Conservation (phyloP, 2,113 vertebrate species). For the Motacilla alba region DNA sequence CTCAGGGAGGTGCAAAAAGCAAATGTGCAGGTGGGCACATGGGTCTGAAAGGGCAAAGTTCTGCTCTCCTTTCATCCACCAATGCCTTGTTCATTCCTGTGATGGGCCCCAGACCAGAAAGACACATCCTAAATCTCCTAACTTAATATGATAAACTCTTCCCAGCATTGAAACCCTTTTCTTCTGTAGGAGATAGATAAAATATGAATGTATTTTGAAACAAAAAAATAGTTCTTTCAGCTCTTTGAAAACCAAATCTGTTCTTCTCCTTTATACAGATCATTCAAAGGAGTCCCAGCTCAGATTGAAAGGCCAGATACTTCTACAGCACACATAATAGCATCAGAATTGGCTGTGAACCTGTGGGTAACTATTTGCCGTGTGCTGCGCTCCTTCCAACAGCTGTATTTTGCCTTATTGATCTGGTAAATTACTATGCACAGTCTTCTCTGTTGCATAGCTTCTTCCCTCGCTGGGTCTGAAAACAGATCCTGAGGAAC, state of each 20-base stretch:
- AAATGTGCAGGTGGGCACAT: background rate
- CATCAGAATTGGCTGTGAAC: background rate
- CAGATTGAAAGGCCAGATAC: background rate
- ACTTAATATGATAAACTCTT: background rate
- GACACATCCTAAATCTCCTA: background rate
- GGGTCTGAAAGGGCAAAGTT: background rate
- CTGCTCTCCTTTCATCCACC: background rate
- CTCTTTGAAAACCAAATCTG: background rate
- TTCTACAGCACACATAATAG: background rate
- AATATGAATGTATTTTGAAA: background rate
- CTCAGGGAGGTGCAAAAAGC: background rate
- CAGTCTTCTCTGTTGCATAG: background rate
- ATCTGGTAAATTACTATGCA: background rate
- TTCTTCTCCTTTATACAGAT: background rate
- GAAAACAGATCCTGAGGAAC: background rate
- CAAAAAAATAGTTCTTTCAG: background rate
- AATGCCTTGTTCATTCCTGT: background rate
- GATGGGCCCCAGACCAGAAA: background rate
- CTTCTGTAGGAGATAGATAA: background rate
- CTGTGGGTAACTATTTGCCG: background rate
- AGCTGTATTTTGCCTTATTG: background rate
- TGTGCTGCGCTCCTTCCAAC: accelerated
- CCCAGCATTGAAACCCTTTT: background rate
- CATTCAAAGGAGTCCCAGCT: background rate
- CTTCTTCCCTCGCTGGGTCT: background rate